Base-by-base conservation (phyloP, 2,797 vertebrate genomes). In the Phrynocephalus vlangalii region DNA sequence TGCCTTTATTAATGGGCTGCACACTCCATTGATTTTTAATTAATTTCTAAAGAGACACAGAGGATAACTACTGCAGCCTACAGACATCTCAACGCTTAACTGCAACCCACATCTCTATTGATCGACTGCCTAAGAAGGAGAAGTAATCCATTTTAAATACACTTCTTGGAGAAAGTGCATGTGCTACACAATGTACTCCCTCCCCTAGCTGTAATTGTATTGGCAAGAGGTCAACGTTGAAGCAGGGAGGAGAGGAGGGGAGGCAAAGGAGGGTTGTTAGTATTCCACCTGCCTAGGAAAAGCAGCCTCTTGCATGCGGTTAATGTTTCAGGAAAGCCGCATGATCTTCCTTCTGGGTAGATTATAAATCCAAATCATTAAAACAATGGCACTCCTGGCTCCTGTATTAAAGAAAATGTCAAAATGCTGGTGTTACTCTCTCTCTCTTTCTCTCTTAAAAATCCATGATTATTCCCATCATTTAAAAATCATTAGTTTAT, bases 11-110 rank as follows among this genome's bases (percentile, higher is more conserved):
- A 98, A 98, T 98, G 97, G 97, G 95, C 96, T 97, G 95, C 96
- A 98, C 96, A 97, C 97, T 96, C 97, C 98, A 98, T 98, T 97
- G 98, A 98, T 98, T 98, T 98, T 97, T 98, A 98, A 98, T 98
- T 98, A 97, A 97, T 97, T 98, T 98, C 95, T 96, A 95, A 96
- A 96, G 95, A 96, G 96, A 97, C 97, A 95, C 93, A 85, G 95
- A 97, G 97, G 96, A 97, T 97, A 97, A 98, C 97, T 97, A 97
- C 97, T 96, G 95, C 96, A 96, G 82, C 96, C 96, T 96, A 91
- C 95, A 93, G 96, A 96, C 95, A 95, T 96, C 96, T 97, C 96
- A 88, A 86, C 95, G 96, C 97, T 98, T 97, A 97, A 85, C 95
- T 98, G 97, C 98, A 98, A 97, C 97, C 97, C 97, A 97, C 96